Base-by-base conservation (phyloP, 2,888 invertebrate species). In the Eristalis tenax region DNA sequence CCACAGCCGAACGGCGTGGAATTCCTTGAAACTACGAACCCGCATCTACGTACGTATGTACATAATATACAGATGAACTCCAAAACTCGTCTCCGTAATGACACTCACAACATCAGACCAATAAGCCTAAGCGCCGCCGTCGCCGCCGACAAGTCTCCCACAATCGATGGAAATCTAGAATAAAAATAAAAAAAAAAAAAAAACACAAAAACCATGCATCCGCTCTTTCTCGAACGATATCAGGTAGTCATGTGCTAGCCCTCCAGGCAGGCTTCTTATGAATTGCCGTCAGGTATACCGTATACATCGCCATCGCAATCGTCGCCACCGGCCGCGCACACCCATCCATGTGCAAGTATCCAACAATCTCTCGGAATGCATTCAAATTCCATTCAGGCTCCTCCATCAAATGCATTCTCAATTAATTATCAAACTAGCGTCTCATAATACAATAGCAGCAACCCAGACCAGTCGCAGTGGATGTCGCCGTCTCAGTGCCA, bases 301-400 rank as follows among this genome's bases (percentile, higher is more conserved):
- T 50, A 50, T 50, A 50, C 50, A 50, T 50, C 50, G 50, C 50
- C 50, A 50, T 50, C 50, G 50, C 18, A 18, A 50, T 50, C 50
- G 50, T 18, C 50, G 50, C 50, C 50, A 50, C 50, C 50, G 50
- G 50, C 50, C 50, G 50, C n/a, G 50, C 26, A 74, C 56, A 61
- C 50, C 35, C 57, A 11, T 56, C 8, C n/a, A 50, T 28, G 35
- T 23, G 22, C 43, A 5, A 56, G 26, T 40, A 56, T 23, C 28
- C 61, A 77, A 40, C 40, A 63, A 57, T 78, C n/a, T 68, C 35
- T 59, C 50, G 81, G 76, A 85, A 85, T 76, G 76, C 76, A 77
- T 73, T 69, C 43, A 86, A 82, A 82, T 82, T 78, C 82, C 86
- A 82, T 86, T 78, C 77, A 83, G 63, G 63, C 64, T 78, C n/a